Percentiles rank a stretch among this genome's conserved stretches.
These are phyloP conservation scores for Oryzias dopingdopingensis DNA, from an alignment of 2,797 vertebrate species.

Conservation along the genomic window DNA sequence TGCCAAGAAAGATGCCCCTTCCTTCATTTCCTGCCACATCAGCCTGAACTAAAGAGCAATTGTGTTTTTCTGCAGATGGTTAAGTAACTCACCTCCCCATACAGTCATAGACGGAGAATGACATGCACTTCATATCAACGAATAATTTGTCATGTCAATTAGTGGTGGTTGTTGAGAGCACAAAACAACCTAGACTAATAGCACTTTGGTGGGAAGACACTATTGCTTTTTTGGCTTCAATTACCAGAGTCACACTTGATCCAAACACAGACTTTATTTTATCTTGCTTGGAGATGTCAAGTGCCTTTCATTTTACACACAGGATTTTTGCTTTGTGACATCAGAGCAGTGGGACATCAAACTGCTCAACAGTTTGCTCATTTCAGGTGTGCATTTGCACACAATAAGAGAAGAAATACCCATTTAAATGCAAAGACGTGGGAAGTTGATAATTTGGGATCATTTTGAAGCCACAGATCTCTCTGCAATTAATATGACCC, in stretches of 20 bases:
- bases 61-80: slow-evolving; percentile 45
- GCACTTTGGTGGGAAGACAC: slow-evolving; percentile 9
- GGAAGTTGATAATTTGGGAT: slow-evolving; percentile 12
- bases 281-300: slow-evolving; percentile 61
- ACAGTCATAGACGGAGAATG: slow-evolving; percentile 10
- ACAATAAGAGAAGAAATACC: neutral
- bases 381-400: slow-evolving; percentile 14
- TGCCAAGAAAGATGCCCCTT: slow-evolving; percentile 6
- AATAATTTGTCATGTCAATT: slow-evolving; percentile 22
- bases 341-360: slow-evolving; percentile 34
- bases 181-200: slow-evolving; percentile 30
- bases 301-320: slow-evolving; percentile 61
- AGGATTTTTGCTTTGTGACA: slow-evolving; percentile 45
- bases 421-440: slow-evolving; percentile 12
- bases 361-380: slow-evolving; percentile 37
- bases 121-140: slow-evolving; percentile 14
- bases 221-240: slow-evolving; percentile 1
- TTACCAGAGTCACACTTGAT: slow-evolving; percentile 31
- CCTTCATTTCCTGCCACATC: slow-evolving; percentile 41
- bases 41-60: slow-evolving; percentile 33
- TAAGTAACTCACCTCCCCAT: slow-evolving; percentile 29
- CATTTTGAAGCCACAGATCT: no score
- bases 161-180: slow-evolving; percentile 6
- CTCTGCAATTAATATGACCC: no score
- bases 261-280: slow-evolving; percentile 48